Evolutionary conservation across 2,797 vertebrate genomes (phyloP).

Genomic region (Gobionotothen gibberifrons): DNA sequence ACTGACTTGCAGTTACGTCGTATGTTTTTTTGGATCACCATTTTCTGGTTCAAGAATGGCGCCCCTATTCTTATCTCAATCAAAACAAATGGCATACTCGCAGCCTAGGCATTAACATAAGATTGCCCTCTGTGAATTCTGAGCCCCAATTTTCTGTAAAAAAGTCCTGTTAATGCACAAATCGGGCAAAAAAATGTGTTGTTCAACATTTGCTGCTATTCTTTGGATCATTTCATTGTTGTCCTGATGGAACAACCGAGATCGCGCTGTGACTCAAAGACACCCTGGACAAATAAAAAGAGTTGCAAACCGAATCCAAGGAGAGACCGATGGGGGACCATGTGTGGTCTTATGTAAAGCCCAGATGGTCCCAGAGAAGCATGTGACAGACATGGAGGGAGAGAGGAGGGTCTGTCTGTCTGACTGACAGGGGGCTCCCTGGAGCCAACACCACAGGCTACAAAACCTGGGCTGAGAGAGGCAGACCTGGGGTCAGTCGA

Average conservation of each 20-base stretch:
- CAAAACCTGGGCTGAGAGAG: slow-evolving; percentile 62
- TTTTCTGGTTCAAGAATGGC: too few species aligned
- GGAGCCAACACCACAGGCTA: slow-evolving; percentile 65
- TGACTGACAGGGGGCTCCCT: slow-evolving; percentile 48
- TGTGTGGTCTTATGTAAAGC: slow-evolving; percentile 78
- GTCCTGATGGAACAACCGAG: slow-evolving; percentile 1
- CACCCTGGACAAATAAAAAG: slow-evolving; percentile 46
- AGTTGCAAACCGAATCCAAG: slow-evolving; percentile 42
- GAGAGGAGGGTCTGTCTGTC: slow-evolving; percentile 47
- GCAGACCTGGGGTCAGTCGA: slow-evolving; percentile 47
- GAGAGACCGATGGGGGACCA: slow-evolving; percentile 25
- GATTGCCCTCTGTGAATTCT: too few species aligned
- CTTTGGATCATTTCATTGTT: background rate
- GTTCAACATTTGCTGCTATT: background rate
- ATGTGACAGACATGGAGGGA: slow-evolving; percentile 53
- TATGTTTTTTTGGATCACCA: too few species aligned
- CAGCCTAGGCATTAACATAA: background rate
- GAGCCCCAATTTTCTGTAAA: background rate
- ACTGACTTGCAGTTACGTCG: too few species aligned
- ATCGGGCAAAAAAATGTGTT: background rate
- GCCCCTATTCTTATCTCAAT: too few species aligned
- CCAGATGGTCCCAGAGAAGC: slow-evolving; percentile 80
- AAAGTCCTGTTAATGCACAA: background rate
- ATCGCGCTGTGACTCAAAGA: slow-evolving; percentile 13
- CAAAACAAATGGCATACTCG: too few species aligned